Percentiles rank a stretch among this genome's conserved stretches.
phyloP scores from a whole-genome alignment of 2,797 vertebrate genomes.

The Pseudochromis fuscus region DNA sequence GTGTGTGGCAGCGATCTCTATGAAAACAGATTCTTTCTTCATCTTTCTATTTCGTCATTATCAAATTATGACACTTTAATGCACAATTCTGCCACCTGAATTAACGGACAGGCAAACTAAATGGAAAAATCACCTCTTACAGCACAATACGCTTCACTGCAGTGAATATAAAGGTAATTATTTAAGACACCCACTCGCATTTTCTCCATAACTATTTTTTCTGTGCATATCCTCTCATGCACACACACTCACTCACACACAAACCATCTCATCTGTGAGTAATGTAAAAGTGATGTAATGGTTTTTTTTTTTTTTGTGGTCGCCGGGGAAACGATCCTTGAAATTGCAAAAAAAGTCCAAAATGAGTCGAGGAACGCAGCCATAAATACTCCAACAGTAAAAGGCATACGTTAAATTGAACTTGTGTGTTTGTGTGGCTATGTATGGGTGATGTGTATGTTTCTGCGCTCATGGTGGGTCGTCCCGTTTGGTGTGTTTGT shows the following conservation, averaged over 20 bases:
- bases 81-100: neutral
- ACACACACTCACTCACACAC: constrained; percentile 38
- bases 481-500: neutral
- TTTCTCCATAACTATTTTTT: constrained; percentile 28
- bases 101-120: constrained; percentile 7
- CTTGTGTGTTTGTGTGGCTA: constrained; percentile 21
- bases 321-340: constrained; percentile 86
- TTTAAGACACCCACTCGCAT: constrained; percentile 24
- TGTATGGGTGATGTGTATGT: constrained; percentile 16
- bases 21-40: no score
- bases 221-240: constrained; percentile 38
- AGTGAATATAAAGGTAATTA: constrained; percentile 35
- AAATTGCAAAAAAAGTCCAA: constrained; percentile 85
- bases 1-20: no score
- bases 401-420: constrained; percentile 70
- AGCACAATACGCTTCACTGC: neutral
- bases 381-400: constrained; percentile 80
- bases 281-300: constrained; percentile 83
- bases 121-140: constrained; percentile 1
- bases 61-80: neutral
- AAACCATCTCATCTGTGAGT: constrained; percentile 72
- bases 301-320: constrained; percentile 67
- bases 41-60: constrained; percentile 1
- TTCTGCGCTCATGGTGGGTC: neutral
- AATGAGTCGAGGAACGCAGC: constrained; percentile 73